A percentile compares a stretch with the other conserved stretches of the same genome.
phyloP scores from a whole-genome alignment of 2,888 invertebrate genomes.

The Trichopria drosophilae region DNA sequence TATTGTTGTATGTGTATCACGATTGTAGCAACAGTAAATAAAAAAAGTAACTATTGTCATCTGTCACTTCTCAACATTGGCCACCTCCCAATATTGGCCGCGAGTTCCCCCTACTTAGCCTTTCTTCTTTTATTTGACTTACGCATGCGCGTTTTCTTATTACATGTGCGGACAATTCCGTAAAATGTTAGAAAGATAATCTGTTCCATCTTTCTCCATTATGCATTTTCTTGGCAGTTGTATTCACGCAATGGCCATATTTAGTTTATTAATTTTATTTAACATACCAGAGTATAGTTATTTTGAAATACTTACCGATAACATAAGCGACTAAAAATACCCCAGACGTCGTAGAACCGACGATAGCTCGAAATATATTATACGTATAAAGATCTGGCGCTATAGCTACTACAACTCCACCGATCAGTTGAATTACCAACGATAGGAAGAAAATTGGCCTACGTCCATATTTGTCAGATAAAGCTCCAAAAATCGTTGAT shows the following conservation, averaged over 20 bases:
- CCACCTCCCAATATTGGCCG: too few relatives aligned
- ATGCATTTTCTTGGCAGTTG: neutral
- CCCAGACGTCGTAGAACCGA: constrained; percentile 76
- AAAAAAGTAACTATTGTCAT: too few relatives aligned
- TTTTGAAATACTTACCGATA: constrained; percentile 63
- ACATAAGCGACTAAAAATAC: constrained; percentile 79
- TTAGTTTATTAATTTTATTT: neutral
- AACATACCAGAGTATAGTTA: too few relatives aligned
- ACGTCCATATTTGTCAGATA: constrained; percentile 74
- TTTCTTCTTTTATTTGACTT: too few relatives aligned
- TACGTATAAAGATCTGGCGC: constrained; percentile 72
- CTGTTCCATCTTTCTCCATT: constrained; percentile 5
- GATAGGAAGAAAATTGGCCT: constrained; percentile 74
- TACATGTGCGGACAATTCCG: too few relatives aligned
- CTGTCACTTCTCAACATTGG: too few relatives aligned
- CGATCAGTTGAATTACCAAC: constrained; percentile 69
- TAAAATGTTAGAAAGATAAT: too few relatives aligned
- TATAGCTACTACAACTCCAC: constrained; percentile 69
- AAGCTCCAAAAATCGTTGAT: constrained; percentile 71
- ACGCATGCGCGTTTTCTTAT: too few relatives aligned
- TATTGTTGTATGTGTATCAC: too few relatives aligned
- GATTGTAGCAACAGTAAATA: too few relatives aligned
- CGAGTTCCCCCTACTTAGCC: too few relatives aligned
- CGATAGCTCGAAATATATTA: constrained; percentile 66
- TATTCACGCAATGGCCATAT: neutral